These are phyloP conservation scores for Rallus crepitans DNA, from an alignment of 2,797 vertebrate genomes.

Conservation along the genomic window DNA sequence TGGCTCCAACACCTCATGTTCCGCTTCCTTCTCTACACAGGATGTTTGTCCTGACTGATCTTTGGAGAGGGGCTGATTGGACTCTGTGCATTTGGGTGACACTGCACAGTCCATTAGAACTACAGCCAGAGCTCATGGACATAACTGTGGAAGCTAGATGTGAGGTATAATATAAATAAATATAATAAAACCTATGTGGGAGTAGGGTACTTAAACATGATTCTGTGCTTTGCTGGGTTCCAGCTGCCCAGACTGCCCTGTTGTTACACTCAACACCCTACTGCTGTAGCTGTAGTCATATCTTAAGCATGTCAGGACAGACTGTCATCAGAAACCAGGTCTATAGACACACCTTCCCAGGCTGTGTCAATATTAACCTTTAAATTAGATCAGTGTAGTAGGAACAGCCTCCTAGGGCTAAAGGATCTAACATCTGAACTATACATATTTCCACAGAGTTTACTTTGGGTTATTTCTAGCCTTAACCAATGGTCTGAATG, in stretches of 20 bases:
- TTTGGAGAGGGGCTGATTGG: background rate
- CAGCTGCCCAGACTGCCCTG: background rate
- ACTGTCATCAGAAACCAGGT: background rate
- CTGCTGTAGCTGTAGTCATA: background rate
- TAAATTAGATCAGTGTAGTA: background rate
- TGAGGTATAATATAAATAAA: background rate
- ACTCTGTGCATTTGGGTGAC: accelerated
- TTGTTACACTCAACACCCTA: background rate
- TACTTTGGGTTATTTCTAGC: background rate
- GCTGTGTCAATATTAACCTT: background rate
- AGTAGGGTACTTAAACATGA: background rate
- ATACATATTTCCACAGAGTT: background rate
- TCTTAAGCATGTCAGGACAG: background rate
- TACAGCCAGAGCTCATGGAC: background rate
- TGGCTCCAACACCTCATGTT: too few species aligned
- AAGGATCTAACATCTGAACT: background rate
- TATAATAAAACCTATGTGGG: background rate
- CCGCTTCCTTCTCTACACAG: background rate
- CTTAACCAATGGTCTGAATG: background rate
- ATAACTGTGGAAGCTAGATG: background rate
- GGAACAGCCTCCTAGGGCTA: background rate
- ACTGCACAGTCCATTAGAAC: background rate
- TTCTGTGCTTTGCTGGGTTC: background rate
- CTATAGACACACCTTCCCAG: background rate
- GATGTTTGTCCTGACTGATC: background rate